Percentiles rank a stretch among this genome's conserved stretches.
Conservation (phyloP, 2,113 vertebrate genomes). For the Lynx canadensis region DNA sequence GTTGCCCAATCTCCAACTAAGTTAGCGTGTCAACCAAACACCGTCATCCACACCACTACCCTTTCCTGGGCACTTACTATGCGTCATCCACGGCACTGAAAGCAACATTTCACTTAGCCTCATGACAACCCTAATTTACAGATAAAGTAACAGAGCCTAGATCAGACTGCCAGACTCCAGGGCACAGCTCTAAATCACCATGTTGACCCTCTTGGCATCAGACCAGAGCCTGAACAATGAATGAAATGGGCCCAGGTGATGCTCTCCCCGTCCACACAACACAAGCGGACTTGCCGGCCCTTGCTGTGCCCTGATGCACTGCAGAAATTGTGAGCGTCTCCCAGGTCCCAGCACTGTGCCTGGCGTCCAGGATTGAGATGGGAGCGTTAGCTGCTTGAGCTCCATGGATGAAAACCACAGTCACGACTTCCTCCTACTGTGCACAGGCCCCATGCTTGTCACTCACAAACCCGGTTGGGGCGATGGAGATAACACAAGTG, state of each 20-base stretch:
- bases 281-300: not conserved
- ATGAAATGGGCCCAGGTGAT: not conserved
- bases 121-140: not conserved
- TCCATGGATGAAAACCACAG: not conserved
- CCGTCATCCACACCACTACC: not conserved
- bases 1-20: not conserved
- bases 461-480: not conserved
- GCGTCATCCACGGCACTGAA: not conserved
- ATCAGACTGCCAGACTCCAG: not conserved
- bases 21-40: not conserved
- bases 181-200: not conserved
- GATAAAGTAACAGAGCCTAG: not conserved
- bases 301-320: not conserved
- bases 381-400: not conserved
- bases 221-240: not conserved
- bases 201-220: not conserved
- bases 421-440: not conserved
- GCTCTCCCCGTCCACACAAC: not conserved
- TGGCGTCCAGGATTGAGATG: not conserved
- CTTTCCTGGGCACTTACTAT: not conserved
- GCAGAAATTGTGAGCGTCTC: not conserved
- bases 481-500: not conserved
- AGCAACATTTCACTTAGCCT: not conserved
- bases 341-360: not conserved
- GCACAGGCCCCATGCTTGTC: not conserved